Base-by-base conservation (phyloP, 2,888 invertebrate species). In the Galeruca laticollis region DNA sequence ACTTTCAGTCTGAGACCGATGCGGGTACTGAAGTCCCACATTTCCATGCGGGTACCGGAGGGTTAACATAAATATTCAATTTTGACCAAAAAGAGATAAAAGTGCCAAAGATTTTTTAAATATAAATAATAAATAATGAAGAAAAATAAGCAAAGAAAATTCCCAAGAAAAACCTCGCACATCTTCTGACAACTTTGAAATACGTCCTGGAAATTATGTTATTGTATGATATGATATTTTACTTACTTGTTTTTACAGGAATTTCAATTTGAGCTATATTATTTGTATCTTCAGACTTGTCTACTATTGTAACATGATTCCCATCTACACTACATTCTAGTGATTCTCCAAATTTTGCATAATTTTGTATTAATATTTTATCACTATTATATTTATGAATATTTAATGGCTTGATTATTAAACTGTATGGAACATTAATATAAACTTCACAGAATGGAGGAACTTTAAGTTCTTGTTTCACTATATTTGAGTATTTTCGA, bases 181-280 rank as follows among this genome's bases (percentile, higher is more conserved):
- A n/a, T n/a, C n/a, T n/a, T n/a, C n/a, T n/a, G n/a, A n/a, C n/a
- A n/a, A n/a, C n/a, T n/a, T n/a, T n/a, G n/a, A n/a, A n/a, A n/a
- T n/a, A n/a, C n/a, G n/a, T n/a, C n/a, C n/a, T n/a, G n/a, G n/a
- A n/a, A n/a, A n/a, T n/a, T n/a, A n/a, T n/a, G n/a, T n/a, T n/a
- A n/a, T n/a, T n/a, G n/a, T n/a, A n/a, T n/a, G n/a, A n/a, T n/a
- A n/a, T n/a, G n/a, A n/a, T n/a, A 8, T 60, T 37, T 51, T 56
- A 77, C 79, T 73, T 78, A 84, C 84, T 83, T 61, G 84, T 82
- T 81, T 84, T 84, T 13, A 84, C 76, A n/a, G 84, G 83, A 18
- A 82, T 80, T 69, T 81, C 78, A 33, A 84, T 76, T 33, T 73
- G 77, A 65, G 81, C 82, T 43, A 72, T 71, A 15, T 76, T 68